These are phyloP conservation scores for Clunio marinus DNA, from an alignment of 2,888 invertebrate species.

Conservation along the genomic window DNA sequence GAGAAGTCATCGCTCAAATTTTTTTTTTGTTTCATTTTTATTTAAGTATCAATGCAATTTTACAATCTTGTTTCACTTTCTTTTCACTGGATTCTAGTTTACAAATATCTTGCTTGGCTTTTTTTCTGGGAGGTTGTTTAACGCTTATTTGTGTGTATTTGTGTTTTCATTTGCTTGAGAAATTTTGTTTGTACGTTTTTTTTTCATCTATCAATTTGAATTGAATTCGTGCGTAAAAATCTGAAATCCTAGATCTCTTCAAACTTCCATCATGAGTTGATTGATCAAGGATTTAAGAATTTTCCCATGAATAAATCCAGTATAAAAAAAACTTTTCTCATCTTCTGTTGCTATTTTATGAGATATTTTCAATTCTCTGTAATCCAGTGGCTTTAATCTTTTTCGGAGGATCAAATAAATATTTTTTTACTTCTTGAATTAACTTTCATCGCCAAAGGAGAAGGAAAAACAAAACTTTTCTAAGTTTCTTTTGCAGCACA, in stretches of 20 bases:
- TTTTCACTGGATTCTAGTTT: conserved; percentile 29
- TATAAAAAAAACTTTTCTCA: no score
- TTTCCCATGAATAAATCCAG: no score
- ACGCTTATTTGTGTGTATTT: conserved; percentile 16
- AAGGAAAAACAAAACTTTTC: neutral
- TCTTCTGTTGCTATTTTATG: neutral
- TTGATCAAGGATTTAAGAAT: no score
- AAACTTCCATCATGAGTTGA: no score
- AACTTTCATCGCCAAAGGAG: neutral
- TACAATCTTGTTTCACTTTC: conserved; percentile 20
- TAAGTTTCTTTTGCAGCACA: neutral
- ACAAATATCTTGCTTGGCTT: conserved; percentile 27
- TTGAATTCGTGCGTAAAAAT: no score
- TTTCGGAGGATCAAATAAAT: conserved; percentile 16
- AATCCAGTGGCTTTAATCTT: neutral
- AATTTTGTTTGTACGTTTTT: conserved; percentile 31
- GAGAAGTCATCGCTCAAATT: no score
- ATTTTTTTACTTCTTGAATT: conserved; percentile 8
- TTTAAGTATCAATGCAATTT: conserved; percentile 37
- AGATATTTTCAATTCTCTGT: neutral
- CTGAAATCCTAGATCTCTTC: no score
- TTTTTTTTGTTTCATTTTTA: conserved; percentile 10
- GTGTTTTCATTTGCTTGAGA: neutral
- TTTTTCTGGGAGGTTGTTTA: conserved; percentile 11
- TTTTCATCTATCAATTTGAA: neutral